Conservation (phyloP, 2,797 vertebrate genomes). For the Sternotherus odoratus region DNA sequence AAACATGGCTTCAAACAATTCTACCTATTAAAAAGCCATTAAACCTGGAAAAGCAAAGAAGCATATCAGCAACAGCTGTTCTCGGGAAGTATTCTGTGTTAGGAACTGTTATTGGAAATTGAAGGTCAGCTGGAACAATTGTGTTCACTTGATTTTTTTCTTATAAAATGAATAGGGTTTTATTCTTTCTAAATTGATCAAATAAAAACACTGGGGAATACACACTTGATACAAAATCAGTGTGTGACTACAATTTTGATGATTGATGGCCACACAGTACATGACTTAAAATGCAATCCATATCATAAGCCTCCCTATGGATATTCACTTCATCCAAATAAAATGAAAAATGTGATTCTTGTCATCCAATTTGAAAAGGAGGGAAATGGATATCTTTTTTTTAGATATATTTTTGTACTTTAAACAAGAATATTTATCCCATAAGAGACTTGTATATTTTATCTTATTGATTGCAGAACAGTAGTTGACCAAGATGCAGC, state of each 20-base stretch:
- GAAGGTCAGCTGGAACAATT: constrained; percentile 42
- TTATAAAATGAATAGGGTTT: neutral
- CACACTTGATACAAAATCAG: neutral
- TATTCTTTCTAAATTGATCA: constrained; percentile 10
- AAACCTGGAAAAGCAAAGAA: constrained; percentile 17
- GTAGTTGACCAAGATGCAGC: neutral
- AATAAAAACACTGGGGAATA: neutral
- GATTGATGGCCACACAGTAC: neutral
- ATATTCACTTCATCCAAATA: neutral
- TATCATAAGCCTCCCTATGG: neutral
- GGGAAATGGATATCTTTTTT: neutral
- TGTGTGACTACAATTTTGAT: neutral
- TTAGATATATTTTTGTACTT: neutral
- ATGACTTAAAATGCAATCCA: neutral
- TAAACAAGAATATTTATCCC: neutral
- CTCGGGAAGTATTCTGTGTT: neutral
- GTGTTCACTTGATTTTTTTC: neutral
- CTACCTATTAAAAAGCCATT: neutral
- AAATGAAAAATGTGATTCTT: neutral
- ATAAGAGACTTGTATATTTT: neutral
- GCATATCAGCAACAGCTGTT: neutral
- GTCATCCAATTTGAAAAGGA: neutral
- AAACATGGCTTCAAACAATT: neutral
- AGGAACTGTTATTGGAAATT: constrained; percentile 13
- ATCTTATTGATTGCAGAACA: neutral